These are phyloP conservation scores for Caenorhabditis zanzibari DNA, from an alignment of 2,888 invertebrate genomes.

Conservation along the genomic window DNA sequence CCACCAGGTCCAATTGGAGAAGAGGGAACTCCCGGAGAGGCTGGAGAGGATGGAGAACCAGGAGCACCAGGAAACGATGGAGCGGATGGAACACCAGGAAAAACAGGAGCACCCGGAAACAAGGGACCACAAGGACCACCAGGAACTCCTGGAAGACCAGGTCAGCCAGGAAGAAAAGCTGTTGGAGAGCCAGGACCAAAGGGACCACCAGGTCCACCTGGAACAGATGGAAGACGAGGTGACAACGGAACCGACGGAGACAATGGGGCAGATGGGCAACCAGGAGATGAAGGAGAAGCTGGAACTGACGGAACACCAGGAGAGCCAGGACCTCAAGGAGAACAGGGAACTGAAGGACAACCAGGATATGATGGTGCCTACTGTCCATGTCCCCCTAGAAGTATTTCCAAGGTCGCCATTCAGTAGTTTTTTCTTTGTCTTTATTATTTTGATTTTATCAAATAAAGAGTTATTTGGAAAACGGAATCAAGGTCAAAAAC, in stretches of 20 bases:
- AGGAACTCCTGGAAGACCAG: conserved; percentile 65
- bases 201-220: conserved; percentile 69
- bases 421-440: conserved; percentile 13
- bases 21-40: conserved; percentile 51
- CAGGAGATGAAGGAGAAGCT: conserved; percentile 60
- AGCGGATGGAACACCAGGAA: conserved; percentile 64
- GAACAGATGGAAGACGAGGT: conserved; percentile 66
- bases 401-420: conserved; percentile 58
- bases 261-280: conserved; percentile 50
- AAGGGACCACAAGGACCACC: conserved; percentile 66
- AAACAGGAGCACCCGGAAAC: conserved; percentile 60
- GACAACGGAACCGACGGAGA: conserved; percentile 59
- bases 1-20: conserved; percentile 61
- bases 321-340: conserved; percentile 63
- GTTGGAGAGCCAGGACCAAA: conserved; percentile 66
- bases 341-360: conserved; percentile 61
- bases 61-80: conserved; percentile 69
- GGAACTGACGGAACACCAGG: conserved; percentile 59
- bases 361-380: conserved; percentile 60
- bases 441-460: conserved; percentile 22
- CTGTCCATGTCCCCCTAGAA: conserved; percentile 62
- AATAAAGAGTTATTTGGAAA: conserved; percentile 22
- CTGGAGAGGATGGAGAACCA: conserved; percentile 63
- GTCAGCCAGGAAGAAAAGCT: conserved; percentile 61
- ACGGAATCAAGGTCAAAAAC: conserved; percentile 33